Base-by-base conservation (phyloP, 2,888 invertebrate genomes). In the Lasioglossum marginatum region DNA sequence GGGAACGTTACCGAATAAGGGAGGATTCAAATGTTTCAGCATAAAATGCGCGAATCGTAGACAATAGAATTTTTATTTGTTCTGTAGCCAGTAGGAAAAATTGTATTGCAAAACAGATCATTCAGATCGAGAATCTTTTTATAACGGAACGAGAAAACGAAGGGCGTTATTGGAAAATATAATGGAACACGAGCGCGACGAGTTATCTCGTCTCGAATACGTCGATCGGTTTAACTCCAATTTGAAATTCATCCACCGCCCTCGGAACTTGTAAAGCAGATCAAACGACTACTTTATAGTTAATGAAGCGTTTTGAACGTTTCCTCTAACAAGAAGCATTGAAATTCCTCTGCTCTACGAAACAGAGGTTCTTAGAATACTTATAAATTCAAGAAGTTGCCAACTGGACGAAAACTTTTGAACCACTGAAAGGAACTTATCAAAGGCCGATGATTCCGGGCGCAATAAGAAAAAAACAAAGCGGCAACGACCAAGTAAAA, bases 331-430 rank as follows among this genome's bases (percentile, higher is more conserved):
- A 66, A 66, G 66, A 16, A 34, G 19, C 66, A 66, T 66, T 66
- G 66, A 66, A 66, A 66, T 34, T 66, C 31, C 19, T 31, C 66
- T 2, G 31, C 16, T 66, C 34, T 31, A 16, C 31, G 66, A 8
- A 19, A 19, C 31, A 19, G 19, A 34, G 66, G 66, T 34, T 66
- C 66, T 66, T 66, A 66, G 31, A 66, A 66, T 34, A 66, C 66
- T 66, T 66, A 66, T 66, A 66, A 66, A 66, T 66, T 66, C 66
- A 66, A 19, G 66, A 66, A 66, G 66, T 66, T 66, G 8, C 16
- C 66, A 34, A 34, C 31, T 8, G 34, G 66, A 31, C 31, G 31
- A 34, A 66, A 66, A 66, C 66, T 66, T 66, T 34, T 8, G 66
- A 66, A 66, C 31, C 66, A 31, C 16, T 34, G 66, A 66, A 66